Conservation (phyloP, 64 coral and sea anemone genomes). For the Anthopleura sola region DNA sequence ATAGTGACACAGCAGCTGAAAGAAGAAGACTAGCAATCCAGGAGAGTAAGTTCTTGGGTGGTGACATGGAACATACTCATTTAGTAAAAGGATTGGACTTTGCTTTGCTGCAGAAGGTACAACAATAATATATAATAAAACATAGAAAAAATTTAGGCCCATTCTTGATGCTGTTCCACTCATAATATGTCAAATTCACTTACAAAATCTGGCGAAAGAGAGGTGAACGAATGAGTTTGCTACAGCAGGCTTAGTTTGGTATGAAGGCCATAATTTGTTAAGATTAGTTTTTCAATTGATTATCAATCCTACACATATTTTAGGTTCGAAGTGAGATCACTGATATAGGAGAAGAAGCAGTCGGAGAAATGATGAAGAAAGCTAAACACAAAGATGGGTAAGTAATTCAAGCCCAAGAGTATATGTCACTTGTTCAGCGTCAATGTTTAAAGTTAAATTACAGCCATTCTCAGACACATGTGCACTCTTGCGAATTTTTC, state of each 20-base stretch:
- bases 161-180: no score
- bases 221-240: no score
- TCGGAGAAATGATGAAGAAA: conserved; percentile 70
- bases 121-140: neutral
- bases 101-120: conserved; percentile 99
- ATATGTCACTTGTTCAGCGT: no score
- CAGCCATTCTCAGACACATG: no score
- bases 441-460: no score
- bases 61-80: conserved; percentile 99
- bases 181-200: no score
- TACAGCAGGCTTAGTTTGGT: no score
- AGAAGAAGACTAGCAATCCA: conserved; percentile 86
- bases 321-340: conserved; percentile 97
- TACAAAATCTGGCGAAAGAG: no score
- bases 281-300: no score
- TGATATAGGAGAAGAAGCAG: conserved; percentile 54
- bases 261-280: no score
- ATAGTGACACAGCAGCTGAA: conserved; percentile 93
- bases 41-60: conserved; percentile 99
- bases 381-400: conserved; percentile 38
- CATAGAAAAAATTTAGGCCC: no score
- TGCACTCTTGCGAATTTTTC: no score
- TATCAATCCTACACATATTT: neutral
- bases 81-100: conserved; percentile 99
- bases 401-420: neutral